phyloP scores from a whole-genome alignment of 2,888 invertebrate species.

The Rhodophaea formosa region DNA sequence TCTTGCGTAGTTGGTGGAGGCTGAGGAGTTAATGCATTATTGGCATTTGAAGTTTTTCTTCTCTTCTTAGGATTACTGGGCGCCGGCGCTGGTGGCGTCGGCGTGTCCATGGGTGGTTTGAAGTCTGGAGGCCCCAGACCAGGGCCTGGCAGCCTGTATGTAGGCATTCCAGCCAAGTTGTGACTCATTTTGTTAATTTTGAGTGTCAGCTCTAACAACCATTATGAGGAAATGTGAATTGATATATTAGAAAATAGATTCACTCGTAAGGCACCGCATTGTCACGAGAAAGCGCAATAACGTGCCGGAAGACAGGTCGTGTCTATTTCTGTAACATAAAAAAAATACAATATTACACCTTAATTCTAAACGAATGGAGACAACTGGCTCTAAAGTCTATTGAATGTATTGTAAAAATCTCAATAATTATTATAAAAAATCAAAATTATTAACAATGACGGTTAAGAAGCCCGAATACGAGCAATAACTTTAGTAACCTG shows the following conservation, averaged over 20 bases:
- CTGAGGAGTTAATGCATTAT: slow-evolving; percentile 83
- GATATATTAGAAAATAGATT: slow-evolving; percentile 51
- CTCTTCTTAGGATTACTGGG: slow-evolving; percentile 94
- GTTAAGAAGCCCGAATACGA: slow-evolving; percentile 32
- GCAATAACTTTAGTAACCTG: slow-evolving; percentile 53
- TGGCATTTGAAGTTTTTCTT: slow-evolving; percentile 89
- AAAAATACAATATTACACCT: slow-evolving; percentile 28
- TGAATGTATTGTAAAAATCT: not conserved
- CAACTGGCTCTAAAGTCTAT: not conserved
- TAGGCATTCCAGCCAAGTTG: slow-evolving; percentile 90
- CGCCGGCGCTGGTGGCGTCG: slow-evolving; percentile 86
- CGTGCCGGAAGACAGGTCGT: slow-evolving; percentile 66
- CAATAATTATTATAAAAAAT: slow-evolving; percentile 13
- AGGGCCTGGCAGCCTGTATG: slow-evolving; percentile 88
- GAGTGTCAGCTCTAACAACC: slow-evolving; percentile 61
- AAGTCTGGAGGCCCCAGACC: slow-evolving; percentile 87
- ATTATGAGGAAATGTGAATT: slow-evolving; percentile 51
- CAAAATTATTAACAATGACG: slow-evolving; percentile 30
- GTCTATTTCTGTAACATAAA: slow-evolving; percentile 77
- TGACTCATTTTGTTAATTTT: slow-evolving; percentile 85
- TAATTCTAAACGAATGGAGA: not conserved
- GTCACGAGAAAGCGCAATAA: slow-evolving; percentile 64
- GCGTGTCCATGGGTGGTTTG: slow-evolving; percentile 86
- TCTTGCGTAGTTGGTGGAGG: slow-evolving; percentile 88
- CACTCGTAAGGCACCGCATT: slow-evolving; percentile 67